These are phyloP conservation scores for Ctenomys sociabilis DNA, from an alignment of 2,113 vertebrate genomes.

Conservation along the genomic window DNA sequence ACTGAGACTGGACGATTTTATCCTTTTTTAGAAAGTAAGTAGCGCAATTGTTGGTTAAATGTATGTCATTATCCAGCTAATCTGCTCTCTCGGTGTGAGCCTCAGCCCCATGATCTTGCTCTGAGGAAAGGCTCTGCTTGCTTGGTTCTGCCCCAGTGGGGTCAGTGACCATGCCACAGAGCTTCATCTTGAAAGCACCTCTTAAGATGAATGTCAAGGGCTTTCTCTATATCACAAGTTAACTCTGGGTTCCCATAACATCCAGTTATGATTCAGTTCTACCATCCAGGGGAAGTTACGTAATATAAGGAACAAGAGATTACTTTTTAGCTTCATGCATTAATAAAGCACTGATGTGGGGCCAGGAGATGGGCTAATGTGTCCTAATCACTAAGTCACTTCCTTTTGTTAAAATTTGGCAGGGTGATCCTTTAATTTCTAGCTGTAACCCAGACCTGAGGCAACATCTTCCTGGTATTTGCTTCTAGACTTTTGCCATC, in stretches of 20 bases:
- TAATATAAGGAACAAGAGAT: conserved; percentile 2
- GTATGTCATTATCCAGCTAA: not conserved
- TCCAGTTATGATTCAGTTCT: conserved; percentile 6
- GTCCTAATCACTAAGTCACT: not conserved
- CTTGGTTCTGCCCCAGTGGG: not conserved
- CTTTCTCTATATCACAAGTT: not conserved
- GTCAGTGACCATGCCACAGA: not conserved
- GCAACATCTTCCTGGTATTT: not conserved
- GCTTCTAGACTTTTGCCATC: not conserved
- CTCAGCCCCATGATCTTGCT: not conserved
- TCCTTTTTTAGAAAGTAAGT: conserved; percentile 93
- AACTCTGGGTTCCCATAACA: not conserved
- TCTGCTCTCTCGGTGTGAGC: not conserved
- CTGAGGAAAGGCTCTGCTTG: not conserved
- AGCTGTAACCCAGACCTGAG: not conserved
- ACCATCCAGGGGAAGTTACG: not conserved
- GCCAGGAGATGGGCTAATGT: not conserved
- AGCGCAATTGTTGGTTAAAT: not conserved
- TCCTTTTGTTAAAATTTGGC: not conserved
- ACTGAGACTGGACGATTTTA: conserved; percentile 87
- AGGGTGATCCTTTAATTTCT: not conserved
- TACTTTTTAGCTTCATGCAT: not conserved
- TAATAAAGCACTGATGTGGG: not conserved
- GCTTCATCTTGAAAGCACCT: not conserved
- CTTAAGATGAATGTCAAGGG: not conserved